phyloP scores from a whole-genome alignment of 1,140 invertebrate species.

The Xylocopa sonorina region DNA sequence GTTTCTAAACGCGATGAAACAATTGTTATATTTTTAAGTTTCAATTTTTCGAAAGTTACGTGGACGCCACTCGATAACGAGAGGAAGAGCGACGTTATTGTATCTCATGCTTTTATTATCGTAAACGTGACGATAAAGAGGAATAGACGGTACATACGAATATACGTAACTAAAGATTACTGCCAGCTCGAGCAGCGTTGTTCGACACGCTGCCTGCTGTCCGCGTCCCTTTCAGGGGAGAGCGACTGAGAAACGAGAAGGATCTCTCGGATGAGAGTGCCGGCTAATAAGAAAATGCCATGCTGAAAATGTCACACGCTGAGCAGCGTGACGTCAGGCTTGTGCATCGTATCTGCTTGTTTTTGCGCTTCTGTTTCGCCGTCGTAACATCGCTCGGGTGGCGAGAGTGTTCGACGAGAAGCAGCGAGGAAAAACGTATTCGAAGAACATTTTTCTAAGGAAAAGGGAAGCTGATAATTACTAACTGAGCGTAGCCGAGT shows the following conservation, averaged over 20 bases:
- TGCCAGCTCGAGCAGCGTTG: background rate
- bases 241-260: background rate
- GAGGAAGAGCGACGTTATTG: too few relatives aligned
- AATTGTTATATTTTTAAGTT: too few relatives aligned
- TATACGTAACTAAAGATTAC: background rate
- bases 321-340: constrained; percentile 56
- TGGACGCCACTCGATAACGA: too few relatives aligned
- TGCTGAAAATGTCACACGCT: constrained; percentile 71
- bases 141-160: background rate
- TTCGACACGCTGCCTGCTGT: background rate
- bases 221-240: background rate
- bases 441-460: too few relatives aligned
- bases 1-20: background rate
- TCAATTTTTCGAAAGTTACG: too few relatives aligned
- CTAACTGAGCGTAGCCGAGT: too few relatives aligned
- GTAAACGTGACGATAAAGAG: background rate
- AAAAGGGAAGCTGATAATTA: too few relatives aligned
- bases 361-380: constrained; percentile 13
- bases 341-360: constrained; percentile 17
- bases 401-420: background rate
- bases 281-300: constrained; percentile 67
- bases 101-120: background rate
- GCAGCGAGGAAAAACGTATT: background rate
- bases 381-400: background rate
- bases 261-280: constrained; percentile 29